Percentiles rank a stretch among this genome's conserved stretches.
These are phyloP conservation scores for Formicarius rufipectus DNA, from an alignment of 2,113 vertebrate genomes.

Conservation along the genomic window DNA sequence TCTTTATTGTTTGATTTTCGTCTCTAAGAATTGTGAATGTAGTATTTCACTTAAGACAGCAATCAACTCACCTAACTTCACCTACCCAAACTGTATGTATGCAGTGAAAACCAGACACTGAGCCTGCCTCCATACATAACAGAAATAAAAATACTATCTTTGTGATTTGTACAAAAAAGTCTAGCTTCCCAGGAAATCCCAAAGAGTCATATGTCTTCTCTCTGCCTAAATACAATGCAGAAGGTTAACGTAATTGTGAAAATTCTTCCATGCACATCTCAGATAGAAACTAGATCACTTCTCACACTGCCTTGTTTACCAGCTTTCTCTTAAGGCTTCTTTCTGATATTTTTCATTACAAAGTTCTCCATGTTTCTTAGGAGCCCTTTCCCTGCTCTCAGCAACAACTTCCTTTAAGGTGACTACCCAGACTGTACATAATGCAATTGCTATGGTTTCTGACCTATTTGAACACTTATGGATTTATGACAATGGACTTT, in stretches of 20 bases:
- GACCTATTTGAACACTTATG: neutral
- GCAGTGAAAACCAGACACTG: neutral
- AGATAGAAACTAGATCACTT: neutral
- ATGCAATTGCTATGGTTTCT: neutral
- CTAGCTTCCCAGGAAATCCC: neutral
- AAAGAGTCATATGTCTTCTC: neutral
- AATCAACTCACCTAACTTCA: neutral
- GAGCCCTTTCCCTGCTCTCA: neutral
- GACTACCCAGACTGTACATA: neutral
- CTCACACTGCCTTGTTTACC: neutral
- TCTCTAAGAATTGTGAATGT: neutral
- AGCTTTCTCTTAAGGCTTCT: neutral
- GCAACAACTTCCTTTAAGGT: neutral
- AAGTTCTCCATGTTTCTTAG: neutral
- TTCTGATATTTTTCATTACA: neutral
- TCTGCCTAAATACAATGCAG: neutral
- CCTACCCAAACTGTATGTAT: accelerated
- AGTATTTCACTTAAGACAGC: neutral
- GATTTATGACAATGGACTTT: neutral
- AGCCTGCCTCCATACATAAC: neutral
- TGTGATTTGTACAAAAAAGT: neutral
- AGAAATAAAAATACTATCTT: neutral
- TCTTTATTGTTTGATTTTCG: neutral
- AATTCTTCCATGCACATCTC: neutral
- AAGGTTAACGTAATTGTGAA: neutral